A percentile compares a stretch with the other conserved stretches of the same genome.
Evolutionary conservation across 2,113 vertebrate genomes (phyloP).

Genomic region (Alectura lathami): DNA sequence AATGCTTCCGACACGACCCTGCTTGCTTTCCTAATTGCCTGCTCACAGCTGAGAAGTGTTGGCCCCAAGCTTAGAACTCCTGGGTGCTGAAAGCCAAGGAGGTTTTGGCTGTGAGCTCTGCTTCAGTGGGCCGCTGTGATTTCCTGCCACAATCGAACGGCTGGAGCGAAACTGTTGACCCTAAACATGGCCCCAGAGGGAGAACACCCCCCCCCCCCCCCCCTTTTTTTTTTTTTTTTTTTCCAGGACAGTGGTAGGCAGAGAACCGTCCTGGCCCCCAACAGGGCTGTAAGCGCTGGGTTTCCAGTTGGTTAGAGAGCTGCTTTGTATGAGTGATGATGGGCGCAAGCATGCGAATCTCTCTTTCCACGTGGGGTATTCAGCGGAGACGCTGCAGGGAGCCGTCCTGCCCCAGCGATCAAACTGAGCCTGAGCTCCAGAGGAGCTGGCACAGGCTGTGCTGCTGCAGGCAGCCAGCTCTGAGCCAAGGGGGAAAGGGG

Average conservation of each 20-base stretch:
- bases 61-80: conserved; percentile 48
- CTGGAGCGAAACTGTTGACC: neutral
- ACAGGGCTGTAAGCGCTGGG: neutral
- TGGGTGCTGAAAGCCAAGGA: conserved; percentile 19
- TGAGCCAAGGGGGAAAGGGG: neutral
- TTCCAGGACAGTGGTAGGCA: neutral
- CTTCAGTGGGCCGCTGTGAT: neutral
- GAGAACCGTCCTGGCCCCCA: neutral
- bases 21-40: conserved; percentile 26
- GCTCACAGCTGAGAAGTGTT: conserved; percentile 52
- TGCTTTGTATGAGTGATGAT: neutral
- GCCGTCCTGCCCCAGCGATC: neutral
- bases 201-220: no score
- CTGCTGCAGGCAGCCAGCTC: neutral
- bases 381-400: neutral
- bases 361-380: neutral
- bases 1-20: conserved; percentile 44
- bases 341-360: neutral
- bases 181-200: neutral
- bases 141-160: neutral
- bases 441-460: neutral
- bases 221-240: no score
- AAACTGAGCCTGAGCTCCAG: neutral
- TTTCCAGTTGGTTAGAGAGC: neutral
- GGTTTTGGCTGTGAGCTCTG: conserved; percentile 22